phyloP scores from a whole-genome alignment of 2,888 invertebrate genomes.

The Drosophila percnosoma region DNA sequence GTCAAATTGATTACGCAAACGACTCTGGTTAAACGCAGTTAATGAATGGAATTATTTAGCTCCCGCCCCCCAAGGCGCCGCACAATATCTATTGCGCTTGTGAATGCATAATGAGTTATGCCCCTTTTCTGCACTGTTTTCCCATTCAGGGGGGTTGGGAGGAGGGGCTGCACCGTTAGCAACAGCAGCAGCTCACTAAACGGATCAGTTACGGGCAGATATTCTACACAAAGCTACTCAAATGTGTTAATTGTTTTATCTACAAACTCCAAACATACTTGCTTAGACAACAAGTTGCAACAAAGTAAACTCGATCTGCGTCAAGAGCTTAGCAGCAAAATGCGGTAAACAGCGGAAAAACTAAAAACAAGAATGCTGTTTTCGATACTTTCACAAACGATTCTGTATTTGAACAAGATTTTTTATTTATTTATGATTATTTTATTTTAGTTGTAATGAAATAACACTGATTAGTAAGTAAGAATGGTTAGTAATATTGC shows the following conservation, averaged over 20 bases:
- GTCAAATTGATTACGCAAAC: slow-evolving; percentile 75
- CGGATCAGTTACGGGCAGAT: not conserved
- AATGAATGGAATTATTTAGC: slow-evolving; percentile 69
- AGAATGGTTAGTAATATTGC: not conserved
- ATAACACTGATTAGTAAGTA: not conserved
- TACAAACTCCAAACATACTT: not conserved
- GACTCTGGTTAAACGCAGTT: slow-evolving; percentile 55
- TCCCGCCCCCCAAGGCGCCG: not conserved
- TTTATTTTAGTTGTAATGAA: not conserved
- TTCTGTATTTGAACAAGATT: not conserved
- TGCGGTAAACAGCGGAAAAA: not conserved
- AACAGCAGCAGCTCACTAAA: not conserved
- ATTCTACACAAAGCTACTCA: not conserved
- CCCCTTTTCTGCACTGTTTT: slow-evolving; percentile 4
- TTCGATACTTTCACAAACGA: not conserved
- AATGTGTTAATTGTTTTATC: not conserved
- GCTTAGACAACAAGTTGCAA: not conserved
- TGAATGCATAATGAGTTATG: slow-evolving; percentile 32
- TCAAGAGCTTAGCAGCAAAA: not conserved
- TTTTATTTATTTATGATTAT: not conserved
- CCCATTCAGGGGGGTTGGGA: too few species aligned
- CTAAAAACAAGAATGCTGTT: not conserved
- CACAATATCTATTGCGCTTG: slow-evolving; percentile 24
- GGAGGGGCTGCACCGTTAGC: not conserved
- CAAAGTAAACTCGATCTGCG: not conserved